Evolutionary conservation across 2,888 invertebrate species (phyloP).

Genomic region (Hololepta plana): DNA sequence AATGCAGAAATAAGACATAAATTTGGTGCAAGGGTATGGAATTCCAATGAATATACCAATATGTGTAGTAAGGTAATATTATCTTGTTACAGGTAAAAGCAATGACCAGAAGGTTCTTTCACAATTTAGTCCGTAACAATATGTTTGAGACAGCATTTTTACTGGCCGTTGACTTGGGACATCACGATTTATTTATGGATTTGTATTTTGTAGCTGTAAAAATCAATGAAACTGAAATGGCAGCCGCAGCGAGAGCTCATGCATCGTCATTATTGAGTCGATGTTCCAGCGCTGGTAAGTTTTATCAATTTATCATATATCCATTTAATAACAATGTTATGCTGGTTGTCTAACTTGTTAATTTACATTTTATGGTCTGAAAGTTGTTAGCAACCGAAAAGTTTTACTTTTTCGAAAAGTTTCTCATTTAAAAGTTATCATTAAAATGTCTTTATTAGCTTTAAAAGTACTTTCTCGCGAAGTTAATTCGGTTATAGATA

Average conservation of each 20-base stretch:
- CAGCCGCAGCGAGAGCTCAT: conserved; percentile 49
- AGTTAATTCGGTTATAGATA: too few relatives aligned
- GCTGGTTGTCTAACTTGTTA: too few relatives aligned
- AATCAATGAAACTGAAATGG: conserved; percentile 40
- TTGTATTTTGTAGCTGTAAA: conserved; percentile 54
- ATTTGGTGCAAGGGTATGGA: conserved; percentile 40
- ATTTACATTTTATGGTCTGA: too few relatives aligned
- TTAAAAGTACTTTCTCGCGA: too few relatives aligned
- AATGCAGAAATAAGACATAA: conserved; percentile 50
- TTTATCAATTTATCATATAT: too few relatives aligned
- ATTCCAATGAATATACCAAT: not conserved
- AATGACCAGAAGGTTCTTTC: conserved; percentile 73
- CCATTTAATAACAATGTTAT: too few relatives aligned
- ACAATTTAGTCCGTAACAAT: conserved; percentile 59
- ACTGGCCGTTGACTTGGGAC: conserved; percentile 67
- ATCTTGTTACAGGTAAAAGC: conserved; percentile 42
- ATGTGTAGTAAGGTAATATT: too few relatives aligned
- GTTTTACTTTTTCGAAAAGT: too few relatives aligned
- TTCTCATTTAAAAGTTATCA: too few relatives aligned
- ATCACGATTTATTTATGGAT: conserved; percentile 77
- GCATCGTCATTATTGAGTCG: conserved; percentile 32
- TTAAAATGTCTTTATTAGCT: too few relatives aligned
- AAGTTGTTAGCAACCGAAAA: too few relatives aligned
- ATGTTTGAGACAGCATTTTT: conserved; percentile 68
- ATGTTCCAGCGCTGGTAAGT: conserved; percentile 24